A percentile compares a stretch with the other conserved stretches of the same genome.
Evolutionary conservation across 2,113 vertebrate genomes (phyloP).

Genomic region (Erythrocercus mccallii): DNA sequence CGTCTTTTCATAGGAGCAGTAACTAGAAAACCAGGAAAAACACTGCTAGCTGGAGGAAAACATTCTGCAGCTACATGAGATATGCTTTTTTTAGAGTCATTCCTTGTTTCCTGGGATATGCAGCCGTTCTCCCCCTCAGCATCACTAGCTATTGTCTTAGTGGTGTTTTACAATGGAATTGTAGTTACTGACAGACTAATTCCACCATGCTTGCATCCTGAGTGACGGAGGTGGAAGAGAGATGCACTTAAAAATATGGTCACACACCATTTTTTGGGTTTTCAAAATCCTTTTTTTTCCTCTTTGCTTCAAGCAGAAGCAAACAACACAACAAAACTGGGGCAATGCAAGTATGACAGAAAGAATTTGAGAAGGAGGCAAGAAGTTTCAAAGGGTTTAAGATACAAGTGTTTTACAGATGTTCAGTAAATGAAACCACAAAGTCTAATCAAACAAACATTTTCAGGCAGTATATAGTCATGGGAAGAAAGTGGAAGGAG

Average conservation of each 20-base stretch:
- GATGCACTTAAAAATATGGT: neutral
- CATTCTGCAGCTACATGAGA: neutral
- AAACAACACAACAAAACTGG: neutral
- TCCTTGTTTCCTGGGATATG: neutral
- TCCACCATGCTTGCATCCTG: neutral
- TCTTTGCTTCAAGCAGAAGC: neutral
- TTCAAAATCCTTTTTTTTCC: neutral
- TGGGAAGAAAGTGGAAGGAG: constrained; percentile 41
- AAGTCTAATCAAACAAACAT: constrained; percentile 50
- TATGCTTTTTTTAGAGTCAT: fast-evolving
- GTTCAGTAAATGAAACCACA: constrained; percentile 43
- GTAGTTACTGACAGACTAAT: neutral
- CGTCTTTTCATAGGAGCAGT: neutral
- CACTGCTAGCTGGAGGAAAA: neutral
- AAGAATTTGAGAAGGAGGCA: neutral
- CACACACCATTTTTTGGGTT: neutral
- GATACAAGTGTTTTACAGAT: constrained; percentile 53
- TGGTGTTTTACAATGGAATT: neutral
- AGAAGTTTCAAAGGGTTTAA: constrained; percentile 38
- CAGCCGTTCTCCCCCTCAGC: neutral
- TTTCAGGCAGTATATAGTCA: constrained; percentile 25
- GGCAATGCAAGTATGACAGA: neutral
- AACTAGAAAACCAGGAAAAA: neutral
- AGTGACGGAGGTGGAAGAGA: neutral
- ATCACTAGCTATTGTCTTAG: neutral